Base-by-base conservation (phyloP, 2,888 invertebrate genomes). In the Schrankia costaestrigalis region DNA sequence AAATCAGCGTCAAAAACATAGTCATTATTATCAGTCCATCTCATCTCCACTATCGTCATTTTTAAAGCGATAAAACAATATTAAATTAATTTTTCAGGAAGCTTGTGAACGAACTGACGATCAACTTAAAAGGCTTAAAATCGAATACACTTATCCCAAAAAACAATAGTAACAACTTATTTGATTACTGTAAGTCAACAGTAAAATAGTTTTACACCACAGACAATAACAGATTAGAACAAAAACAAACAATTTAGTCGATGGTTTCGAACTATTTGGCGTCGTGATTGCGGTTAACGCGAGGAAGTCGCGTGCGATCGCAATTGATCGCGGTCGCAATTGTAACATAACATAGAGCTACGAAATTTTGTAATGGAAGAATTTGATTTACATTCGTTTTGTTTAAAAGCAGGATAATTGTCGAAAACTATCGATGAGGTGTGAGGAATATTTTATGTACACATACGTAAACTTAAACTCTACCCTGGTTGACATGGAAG, bases 281-380 rank as follows among this genome's bases (percentile, higher is more conserved):
- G 49, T 39, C 46, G 37, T 53, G 50, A 56, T 57, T 54, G 62
- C 51, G 63, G 55, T 56, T 46, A 57, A 45, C 43, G 63, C 51
- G 61, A 67, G 72, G 74, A 74, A 73, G 81, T 78, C 80, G 79
- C 79, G 79, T 80, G 80, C 81, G 64, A 56, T 50, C 38, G 55
- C 52, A 60, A 64, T 63, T 62, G 61, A 56, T 61, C 54, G 61
- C 51, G 49, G 53, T 50, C 47, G 54, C 62, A 54, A 63, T 63
- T 55, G 57, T 53, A 45, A 53, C 52, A 45, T 35, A 56, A 66
- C 63, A 57, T 35, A 52, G 55, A 67, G 43, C 45, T 59, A 56
- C 31, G 56, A 63, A 60, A 26, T 14, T 7, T 10, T 4, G 12
- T n/a, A n/a, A n/a, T n/a, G 26, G 7, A 5, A 15, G 14, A 26